Conservation (phyloP, 2,113 vertebrate species). For the Erythrolamprus reginae region DNA sequence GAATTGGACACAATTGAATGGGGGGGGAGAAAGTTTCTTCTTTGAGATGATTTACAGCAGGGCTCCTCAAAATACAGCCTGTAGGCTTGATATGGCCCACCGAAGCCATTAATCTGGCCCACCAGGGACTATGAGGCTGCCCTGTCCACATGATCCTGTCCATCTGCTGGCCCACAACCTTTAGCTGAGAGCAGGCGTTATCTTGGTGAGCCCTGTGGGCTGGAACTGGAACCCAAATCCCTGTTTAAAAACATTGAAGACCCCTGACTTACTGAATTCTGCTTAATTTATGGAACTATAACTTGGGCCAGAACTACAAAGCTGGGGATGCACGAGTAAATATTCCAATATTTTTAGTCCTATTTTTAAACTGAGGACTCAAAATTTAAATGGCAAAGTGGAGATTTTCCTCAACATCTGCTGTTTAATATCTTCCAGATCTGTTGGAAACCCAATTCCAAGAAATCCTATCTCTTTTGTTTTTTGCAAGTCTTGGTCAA, state of each 20-base stretch:
- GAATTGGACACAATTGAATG: too few relatives aligned
- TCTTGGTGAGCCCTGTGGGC: too few relatives aligned
- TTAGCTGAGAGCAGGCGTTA: too few relatives aligned
- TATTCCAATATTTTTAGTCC: neutral
- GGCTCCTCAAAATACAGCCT: too few relatives aligned
- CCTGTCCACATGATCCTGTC: too few relatives aligned
- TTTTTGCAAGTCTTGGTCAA: neutral
- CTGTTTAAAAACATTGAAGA: too few relatives aligned
- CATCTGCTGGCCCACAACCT: too few relatives aligned
- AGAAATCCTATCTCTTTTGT: neutral
- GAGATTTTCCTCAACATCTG: neutral
- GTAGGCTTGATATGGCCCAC: too few relatives aligned
- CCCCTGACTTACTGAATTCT: neutral
- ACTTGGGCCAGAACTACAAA: neutral
- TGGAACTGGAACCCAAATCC: too few relatives aligned
- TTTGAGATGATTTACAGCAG: conserved; percentile 1
- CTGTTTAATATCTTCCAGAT: neutral
- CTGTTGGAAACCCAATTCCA: neutral
- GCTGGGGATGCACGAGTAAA: neutral
- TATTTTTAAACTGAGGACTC: neutral
- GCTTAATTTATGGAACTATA: neutral
- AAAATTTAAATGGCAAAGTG: neutral
- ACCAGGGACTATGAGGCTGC: too few relatives aligned
- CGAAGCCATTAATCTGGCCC: too few relatives aligned
- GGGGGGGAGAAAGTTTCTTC: conserved; percentile 16